Evolutionary conservation across 1,140 invertebrate species (phyloP).

Genomic region (Eurytemora carolleeae): DNA sequence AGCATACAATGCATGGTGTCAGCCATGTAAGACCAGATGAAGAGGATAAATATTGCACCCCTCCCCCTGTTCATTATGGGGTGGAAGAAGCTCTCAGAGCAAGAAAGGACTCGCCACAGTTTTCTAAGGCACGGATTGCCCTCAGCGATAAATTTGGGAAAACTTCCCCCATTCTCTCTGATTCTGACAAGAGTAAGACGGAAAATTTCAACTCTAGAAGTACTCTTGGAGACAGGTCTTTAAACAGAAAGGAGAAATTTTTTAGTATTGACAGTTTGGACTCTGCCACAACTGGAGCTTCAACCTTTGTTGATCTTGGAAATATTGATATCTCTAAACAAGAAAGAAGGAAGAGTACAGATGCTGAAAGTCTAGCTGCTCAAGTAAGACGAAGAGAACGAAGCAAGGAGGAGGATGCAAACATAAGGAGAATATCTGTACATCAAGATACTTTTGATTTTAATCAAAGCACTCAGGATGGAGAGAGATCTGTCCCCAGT

Average conservation of each 20-base stretch:
- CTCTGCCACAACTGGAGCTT: background rate
- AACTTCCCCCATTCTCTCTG: background rate
- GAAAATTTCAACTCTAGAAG: background rate
- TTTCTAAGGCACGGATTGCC: no score
- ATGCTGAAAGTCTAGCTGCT: background rate
- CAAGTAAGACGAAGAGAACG: background rate
- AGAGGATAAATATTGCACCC: background rate
- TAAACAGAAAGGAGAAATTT: background rate
- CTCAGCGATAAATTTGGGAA: no score
- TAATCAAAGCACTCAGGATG: background rate
- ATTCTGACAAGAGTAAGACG: background rate
- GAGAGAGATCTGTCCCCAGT: slow-evolving; percentile 2
- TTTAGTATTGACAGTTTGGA: background rate
- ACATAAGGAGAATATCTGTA: background rate
- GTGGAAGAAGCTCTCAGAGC: background rate
- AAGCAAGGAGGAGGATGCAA: background rate
- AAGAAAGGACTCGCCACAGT: no score
- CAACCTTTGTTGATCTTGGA: background rate
- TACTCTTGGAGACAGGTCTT: background rate
- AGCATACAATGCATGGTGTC: slow-evolving; percentile 4
- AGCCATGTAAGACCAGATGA: slow-evolving; percentile 1
- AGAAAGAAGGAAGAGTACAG: no score
- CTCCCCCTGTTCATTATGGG: slow-evolving; percentile 6
- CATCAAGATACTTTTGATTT: background rate
- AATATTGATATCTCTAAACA: background rate